Conservation (phyloP, 1,140 invertebrate species). For the Drosophila nebulosa region DNA sequence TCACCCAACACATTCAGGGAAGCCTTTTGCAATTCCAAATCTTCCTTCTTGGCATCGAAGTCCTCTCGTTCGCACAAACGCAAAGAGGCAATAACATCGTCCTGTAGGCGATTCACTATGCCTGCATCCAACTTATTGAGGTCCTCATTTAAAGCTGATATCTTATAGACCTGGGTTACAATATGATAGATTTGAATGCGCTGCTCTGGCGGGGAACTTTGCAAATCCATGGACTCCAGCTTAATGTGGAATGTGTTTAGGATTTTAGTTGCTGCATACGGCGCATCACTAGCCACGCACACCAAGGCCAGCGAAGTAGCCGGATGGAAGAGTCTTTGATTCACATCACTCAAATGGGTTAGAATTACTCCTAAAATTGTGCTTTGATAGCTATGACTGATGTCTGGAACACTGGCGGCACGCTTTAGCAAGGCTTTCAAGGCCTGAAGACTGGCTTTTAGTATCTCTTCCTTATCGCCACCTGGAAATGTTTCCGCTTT, state of each 20-base stretch:
- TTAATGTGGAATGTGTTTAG: constrained; percentile 68
- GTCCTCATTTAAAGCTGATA: constrained; percentile 32
- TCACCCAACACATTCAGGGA: constrained; percentile 55
- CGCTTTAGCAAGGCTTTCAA: constrained; percentile 57
- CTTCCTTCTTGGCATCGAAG: constrained; percentile 35
- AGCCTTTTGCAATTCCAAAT: constrained; percentile 59
- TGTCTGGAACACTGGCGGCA: constrained; percentile 39
- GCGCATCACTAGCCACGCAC: constrained; percentile 67
- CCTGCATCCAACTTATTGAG: constrained; percentile 31
- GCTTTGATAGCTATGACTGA: constrained; percentile 71
- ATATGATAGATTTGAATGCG: constrained; percentile 60
- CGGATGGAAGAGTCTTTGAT: constrained; percentile 69
- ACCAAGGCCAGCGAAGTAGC: constrained; percentile 62
- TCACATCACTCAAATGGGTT: constrained; percentile 67
- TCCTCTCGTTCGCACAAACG: constrained; percentile 41
- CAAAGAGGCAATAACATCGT: constrained; percentile 53
- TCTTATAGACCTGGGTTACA: constrained; percentile 61
- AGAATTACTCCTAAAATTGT: constrained; percentile 65
- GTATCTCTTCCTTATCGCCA: constrained; percentile 59
- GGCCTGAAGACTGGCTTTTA: constrained; percentile 34
- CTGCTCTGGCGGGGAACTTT: constrained; percentile 26
- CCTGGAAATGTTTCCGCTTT: constrained; percentile 76
- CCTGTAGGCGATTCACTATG: constrained; percentile 48
- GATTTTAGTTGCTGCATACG: constrained; percentile 66
- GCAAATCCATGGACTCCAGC: constrained; percentile 24